A percentile compares a stretch with the other conserved stretches of the same genome.
These are phyloP conservation scores for Ctenopoma multispine DNA, from an alignment of 2,797 vertebrate genomes.

Conservation along the genomic window DNA sequence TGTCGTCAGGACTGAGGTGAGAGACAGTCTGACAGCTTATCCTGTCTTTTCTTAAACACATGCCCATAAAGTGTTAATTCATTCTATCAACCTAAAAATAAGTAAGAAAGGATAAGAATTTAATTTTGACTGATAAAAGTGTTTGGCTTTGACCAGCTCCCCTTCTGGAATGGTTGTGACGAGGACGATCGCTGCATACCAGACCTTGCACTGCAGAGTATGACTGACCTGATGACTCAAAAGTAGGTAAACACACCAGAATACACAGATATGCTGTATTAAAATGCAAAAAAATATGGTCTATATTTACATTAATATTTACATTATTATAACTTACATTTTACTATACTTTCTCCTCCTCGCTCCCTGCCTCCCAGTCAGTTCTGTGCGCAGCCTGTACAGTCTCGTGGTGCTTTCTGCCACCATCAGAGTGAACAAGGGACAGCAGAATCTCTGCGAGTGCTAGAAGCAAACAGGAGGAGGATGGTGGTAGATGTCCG, in stretches of 20 bases:
- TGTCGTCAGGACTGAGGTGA: slow-evolving; percentile 88
- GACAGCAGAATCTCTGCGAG: slow-evolving; percentile 80
- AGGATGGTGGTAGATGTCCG: slow-evolving; percentile 90
- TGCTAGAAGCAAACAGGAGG: slow-evolving; percentile 88
- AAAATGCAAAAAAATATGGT: not conserved
- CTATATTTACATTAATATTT: not conserved
- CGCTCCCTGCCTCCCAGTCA: slow-evolving; percentile 80
- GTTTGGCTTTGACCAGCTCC: slow-evolving; percentile 83
- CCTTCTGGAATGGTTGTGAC: slow-evolving; percentile 98
- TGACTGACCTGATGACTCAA: slow-evolving; percentile 89
- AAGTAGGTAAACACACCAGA: slow-evolving; percentile 82
- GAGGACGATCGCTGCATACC: slow-evolving; percentile 96
- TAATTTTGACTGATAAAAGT: not conserved
- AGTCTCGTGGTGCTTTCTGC: slow-evolving; percentile 75
- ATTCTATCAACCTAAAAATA: not conserved
- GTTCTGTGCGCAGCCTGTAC: slow-evolving; percentile 88
- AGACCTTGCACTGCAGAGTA: slow-evolving; percentile 91
- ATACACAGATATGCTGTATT: not conserved
- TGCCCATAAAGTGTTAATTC: not conserved
- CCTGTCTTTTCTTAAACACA: not conserved
- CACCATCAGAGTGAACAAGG: slow-evolving; percentile 77
- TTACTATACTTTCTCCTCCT: not conserved
- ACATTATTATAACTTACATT: not conserved
- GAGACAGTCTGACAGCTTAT: slow-evolving; percentile 16
- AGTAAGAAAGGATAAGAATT: not conserved